Evolutionary conservation across 2,797 vertebrate species (phyloP).

Genomic region (Semaprochilodus insignis): DNA sequence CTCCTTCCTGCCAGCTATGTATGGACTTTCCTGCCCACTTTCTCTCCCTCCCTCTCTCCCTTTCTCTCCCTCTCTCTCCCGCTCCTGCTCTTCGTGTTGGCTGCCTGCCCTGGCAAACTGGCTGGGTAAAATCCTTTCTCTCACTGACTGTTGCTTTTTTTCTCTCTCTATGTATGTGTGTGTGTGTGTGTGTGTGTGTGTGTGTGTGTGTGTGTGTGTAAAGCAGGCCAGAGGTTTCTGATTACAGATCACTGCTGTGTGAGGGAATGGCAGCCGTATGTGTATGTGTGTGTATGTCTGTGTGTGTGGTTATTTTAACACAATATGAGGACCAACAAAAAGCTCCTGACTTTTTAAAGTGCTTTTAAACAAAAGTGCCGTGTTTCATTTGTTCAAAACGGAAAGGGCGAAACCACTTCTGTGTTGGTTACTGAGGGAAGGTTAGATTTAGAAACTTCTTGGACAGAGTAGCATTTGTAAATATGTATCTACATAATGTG

Average conservation of each 20-base stretch:
- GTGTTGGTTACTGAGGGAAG: not conserved
- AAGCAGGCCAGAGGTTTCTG: slow-evolving; percentile 65
- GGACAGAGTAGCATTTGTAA: no score
- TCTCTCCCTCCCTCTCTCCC: slow-evolving; percentile 53
- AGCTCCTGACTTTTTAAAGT: not conserved
- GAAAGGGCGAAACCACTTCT: not conserved
- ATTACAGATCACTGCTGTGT: slow-evolving; percentile 70
- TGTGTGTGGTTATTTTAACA: slow-evolving; percentile 16
- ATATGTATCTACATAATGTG: no score
- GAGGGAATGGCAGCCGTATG: slow-evolving; percentile 59
- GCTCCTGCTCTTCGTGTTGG: slow-evolving; percentile 68
- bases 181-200: slow-evolving; percentile 26
- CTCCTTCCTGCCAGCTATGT: slow-evolving; percentile 88
- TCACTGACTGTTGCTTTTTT: slow-evolving; percentile 45
- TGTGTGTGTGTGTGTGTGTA: slow-evolving; percentile 45
- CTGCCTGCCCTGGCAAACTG: slow-evolving; percentile 73
- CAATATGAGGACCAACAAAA: not conserved
- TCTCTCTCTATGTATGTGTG: slow-evolving; percentile 27
- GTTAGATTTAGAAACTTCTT: not conserved
- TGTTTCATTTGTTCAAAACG: not conserved
- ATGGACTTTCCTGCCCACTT: slow-evolving; percentile 86
- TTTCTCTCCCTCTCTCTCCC: slow-evolving; percentile 47
- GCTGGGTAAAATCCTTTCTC: slow-evolving; percentile 60
- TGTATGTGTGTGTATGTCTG: slow-evolving; percentile 37
- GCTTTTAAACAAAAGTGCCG: not conserved